These are phyloP conservation scores for Argentina silus DNA, from an alignment of 2,797 vertebrate species.

Conservation along the genomic window DNA sequence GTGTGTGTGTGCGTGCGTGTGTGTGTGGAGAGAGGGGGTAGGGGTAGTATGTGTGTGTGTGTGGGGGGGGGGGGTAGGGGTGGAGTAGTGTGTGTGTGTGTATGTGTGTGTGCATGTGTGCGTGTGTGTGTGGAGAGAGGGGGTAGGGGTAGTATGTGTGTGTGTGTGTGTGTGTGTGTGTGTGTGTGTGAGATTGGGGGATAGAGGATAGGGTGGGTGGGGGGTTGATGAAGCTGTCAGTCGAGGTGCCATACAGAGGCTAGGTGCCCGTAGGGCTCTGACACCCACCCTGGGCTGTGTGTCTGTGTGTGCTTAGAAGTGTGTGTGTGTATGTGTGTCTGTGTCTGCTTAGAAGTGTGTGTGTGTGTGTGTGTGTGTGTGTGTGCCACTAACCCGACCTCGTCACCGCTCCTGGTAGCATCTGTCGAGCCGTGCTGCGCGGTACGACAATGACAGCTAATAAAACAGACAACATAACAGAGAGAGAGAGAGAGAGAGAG, in stretches of 20 bases:
- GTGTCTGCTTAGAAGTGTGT: neutral
- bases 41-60: slow-evolving; percentile 8
- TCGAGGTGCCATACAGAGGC: slow-evolving; percentile 61
- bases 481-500: neutral
- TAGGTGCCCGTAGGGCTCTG: slow-evolving; percentile 49
- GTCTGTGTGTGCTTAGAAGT: slow-evolving; percentile 17
- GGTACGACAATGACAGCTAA: slow-evolving; percentile 30
- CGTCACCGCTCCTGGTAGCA: slow-evolving; percentile 40
- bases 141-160: slow-evolving; percentile 4
- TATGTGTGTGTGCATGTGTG: slow-evolving; percentile 35
- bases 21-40: neutral
- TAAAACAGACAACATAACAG: slow-evolving; percentile 28
- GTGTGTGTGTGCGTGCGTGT: neutral
- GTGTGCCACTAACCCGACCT: slow-evolving; percentile 43
- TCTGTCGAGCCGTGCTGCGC: slow-evolving; percentile 53
- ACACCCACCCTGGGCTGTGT: slow-evolving; percentile 39
- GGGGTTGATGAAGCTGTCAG: slow-evolving; percentile 88
- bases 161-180: slow-evolving; percentile 17
- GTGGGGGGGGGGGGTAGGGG: slow-evolving; percentile 8
- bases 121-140: slow-evolving; percentile 7
- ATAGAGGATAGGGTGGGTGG: slow-evolving; percentile 41
- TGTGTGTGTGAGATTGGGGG: neutral
- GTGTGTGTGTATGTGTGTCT: slow-evolving; percentile 6
- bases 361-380: slow-evolving; percentile 16
- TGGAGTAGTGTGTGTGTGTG: neutral